Evolutionary conservation across 1,140 invertebrate genomes (phyloP).

Genomic region (Scaptomyza hsui): DNA sequence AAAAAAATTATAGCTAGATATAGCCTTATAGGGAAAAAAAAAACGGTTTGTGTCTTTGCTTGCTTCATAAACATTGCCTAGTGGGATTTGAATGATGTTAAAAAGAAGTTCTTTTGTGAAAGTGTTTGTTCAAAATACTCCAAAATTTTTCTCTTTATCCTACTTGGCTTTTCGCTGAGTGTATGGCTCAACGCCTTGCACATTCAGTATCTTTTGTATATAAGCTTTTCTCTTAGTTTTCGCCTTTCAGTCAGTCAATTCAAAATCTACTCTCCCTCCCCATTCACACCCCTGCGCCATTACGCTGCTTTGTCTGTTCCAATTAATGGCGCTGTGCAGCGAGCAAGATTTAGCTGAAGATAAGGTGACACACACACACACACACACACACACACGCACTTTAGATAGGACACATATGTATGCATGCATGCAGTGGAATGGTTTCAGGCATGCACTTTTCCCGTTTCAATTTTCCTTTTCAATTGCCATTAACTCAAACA

Average conservation of each 20-base stretch:
- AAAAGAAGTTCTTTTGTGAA: no score
- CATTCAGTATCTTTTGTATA: slow-evolving; percentile 65
- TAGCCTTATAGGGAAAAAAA: no score
- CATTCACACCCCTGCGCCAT: no score
- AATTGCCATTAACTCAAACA: slow-evolving; percentile 15
- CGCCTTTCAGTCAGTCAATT: slow-evolving; percentile 1
- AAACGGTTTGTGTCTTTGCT: background rate
- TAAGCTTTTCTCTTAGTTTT: slow-evolving; percentile 13
- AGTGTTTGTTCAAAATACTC: no score
- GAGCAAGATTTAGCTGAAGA: slow-evolving; percentile 33
- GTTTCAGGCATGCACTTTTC: slow-evolving; percentile 16
- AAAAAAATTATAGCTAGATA: no score
- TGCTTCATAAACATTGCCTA: slow-evolving; percentile 24
- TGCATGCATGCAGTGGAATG: slow-evolving; percentile 5
- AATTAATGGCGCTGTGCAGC: slow-evolving; percentile 39
- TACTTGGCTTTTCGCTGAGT: background rate
- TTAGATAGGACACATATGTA: slow-evolving; percentile 18
- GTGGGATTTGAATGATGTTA: no score
- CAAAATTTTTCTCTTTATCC: no score
- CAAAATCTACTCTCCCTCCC: background rate
- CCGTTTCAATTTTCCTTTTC: slow-evolving; percentile 33
- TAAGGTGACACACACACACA: slow-evolving; percentile 32
- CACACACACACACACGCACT: background rate
- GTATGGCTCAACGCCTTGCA: slow-evolving; percentile 4
- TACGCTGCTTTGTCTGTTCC: slow-evolving; percentile 21